phyloP scores from a whole-genome alignment of 2,797 vertebrate genomes.

The Pteronotus mesoamericanus region DNA sequence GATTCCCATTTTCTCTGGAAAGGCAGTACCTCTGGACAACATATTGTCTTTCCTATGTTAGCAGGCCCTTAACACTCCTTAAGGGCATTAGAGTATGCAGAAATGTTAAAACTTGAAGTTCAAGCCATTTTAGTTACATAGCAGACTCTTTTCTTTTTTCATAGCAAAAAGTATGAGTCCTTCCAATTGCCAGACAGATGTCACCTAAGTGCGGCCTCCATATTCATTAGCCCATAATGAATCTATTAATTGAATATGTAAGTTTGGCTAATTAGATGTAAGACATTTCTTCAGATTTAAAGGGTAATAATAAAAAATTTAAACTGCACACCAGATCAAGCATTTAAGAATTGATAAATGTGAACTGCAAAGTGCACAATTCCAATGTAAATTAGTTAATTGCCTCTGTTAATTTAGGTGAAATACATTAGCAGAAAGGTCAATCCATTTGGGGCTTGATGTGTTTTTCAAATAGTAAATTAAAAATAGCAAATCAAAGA shows the following conservation, averaged over 20 bases:
- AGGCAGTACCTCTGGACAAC: background rate
- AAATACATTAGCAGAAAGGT: conserved; percentile 84
- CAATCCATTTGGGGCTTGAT: conserved; percentile 79
- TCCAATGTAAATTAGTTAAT: conserved; percentile 83
- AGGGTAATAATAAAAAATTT: conserved; percentile 88
- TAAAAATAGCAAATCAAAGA: conserved; percentile 76
- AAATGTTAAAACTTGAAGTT: conserved; percentile 12
- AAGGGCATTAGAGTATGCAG: background rate
- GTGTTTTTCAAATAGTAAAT: conserved; percentile 83
- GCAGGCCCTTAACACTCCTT: background rate
- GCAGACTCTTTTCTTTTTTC: background rate
- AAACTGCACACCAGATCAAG: conserved; percentile 78
- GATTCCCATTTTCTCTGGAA: background rate
- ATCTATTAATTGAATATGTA: conserved; percentile 86
- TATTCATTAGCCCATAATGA: conserved; percentile 84
- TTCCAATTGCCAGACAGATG: conserved; percentile 58
- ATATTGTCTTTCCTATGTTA: background rate
- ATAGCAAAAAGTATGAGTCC: conserved; percentile 1
- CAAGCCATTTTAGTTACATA: background rate
- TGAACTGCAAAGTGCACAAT: conserved; percentile 79
- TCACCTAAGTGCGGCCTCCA: conserved; percentile 42
- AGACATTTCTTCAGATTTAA: conserved; percentile 85
- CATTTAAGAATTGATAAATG: conserved; percentile 84
- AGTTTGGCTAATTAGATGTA: conserved; percentile 84
- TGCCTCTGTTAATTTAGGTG: conserved; percentile 83